Evolutionary conservation across 2,113 vertebrate species (phyloP), one percentile per base, ranked within the genome.

Genomic region (Gavia stellata): DNA sequence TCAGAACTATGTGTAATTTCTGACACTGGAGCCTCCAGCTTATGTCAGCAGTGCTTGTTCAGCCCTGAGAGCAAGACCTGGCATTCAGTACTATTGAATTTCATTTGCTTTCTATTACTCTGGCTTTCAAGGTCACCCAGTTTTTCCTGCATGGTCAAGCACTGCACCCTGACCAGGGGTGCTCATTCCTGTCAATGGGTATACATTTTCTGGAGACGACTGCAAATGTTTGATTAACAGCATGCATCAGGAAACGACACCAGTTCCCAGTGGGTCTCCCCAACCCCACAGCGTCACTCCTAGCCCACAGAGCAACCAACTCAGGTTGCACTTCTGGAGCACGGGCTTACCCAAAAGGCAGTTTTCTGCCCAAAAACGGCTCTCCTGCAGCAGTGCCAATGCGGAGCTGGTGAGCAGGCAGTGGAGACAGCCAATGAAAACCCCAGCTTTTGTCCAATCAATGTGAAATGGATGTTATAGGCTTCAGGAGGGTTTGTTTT

Each of bases 131-230:
- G 24, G 25, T 63, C 47, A 82, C 40, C 7, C 80, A 33, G 38
- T 20, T 74, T 63, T 72, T 88, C 44, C 42, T 55, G 20, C 6
- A 1, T 2, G 12, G 33, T 56, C 3, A 5, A 68, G 52, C 0
- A 0, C 61, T 61, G 36, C 56, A 81, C 3, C 2, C 42, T 0
- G 0, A 33, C 14, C 15, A 29, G 20, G 5, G 7, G 5, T 52
- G 12, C 73, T 61, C 61, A 52, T 42, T 90, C 73, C 47, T 63
- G 73, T 16, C 68, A 70, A n/a, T 14, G 17, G 38, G 29, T 84
- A 78, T n/a, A n/a, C 1, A 3, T 18, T 70, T 81, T 55, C 24
- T 47, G 8, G 52, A 67, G 52, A 16, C 31, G 44, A 7, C 21
- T 28, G 18, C 0, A 0, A 55, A 55, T 50, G 6, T 55, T 61